phyloP scores from a whole-genome alignment of 2,888 invertebrate genomes.

The Blastobasis lacticolella region DNA sequence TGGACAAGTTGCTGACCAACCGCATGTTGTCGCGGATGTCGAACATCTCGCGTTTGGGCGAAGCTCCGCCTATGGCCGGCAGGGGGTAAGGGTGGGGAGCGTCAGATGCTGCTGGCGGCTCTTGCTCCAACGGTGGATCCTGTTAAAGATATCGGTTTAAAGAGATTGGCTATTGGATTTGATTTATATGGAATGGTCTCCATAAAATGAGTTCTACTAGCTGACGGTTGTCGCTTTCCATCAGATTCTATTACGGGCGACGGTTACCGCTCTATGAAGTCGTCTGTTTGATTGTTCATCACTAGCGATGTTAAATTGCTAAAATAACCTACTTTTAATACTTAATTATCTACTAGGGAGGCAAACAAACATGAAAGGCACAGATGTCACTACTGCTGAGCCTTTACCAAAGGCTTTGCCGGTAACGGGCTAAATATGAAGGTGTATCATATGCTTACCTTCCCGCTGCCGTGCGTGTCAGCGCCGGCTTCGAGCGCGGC shows the following conservation, averaged over 20 bases:
- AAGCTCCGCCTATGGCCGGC: slow-evolving; percentile 60
- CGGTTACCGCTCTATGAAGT: too few species aligned
- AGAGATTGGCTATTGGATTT: not conserved
- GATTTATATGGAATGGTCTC: not conserved
- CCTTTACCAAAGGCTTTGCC: too few species aligned
- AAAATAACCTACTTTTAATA: too few species aligned
- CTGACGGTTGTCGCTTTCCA: too few species aligned
- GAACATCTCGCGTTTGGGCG: slow-evolving; percentile 57
- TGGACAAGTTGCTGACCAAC: slow-evolving; percentile 46
- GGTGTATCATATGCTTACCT: slow-evolving; percentile 29
- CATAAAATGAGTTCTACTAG: too few species aligned
- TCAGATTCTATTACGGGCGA: too few species aligned
- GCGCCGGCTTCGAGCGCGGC: slow-evolving; percentile 54
- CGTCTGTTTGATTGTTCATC: too few species aligned
- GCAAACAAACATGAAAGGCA: too few species aligned
- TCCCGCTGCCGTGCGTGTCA: slow-evolving; percentile 63
- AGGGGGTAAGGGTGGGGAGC: slow-evolving; percentile 54
- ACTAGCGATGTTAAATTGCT: too few species aligned
- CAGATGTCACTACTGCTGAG: too few species aligned
- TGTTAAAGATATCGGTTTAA: slow-evolving; percentile 16
- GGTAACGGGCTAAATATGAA: too few species aligned
- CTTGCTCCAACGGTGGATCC: slow-evolving; percentile 60
- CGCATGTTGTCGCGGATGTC: slow-evolving; percentile 55
- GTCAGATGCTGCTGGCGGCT: slow-evolving; percentile 54
- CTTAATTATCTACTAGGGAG: too few species aligned